Percentiles rank a stretch among this genome's conserved stretches.
phyloP scores from a whole-genome alignment of 2,113 vertebrate genomes.

The Romanogobio albipinnatus region DNA sequence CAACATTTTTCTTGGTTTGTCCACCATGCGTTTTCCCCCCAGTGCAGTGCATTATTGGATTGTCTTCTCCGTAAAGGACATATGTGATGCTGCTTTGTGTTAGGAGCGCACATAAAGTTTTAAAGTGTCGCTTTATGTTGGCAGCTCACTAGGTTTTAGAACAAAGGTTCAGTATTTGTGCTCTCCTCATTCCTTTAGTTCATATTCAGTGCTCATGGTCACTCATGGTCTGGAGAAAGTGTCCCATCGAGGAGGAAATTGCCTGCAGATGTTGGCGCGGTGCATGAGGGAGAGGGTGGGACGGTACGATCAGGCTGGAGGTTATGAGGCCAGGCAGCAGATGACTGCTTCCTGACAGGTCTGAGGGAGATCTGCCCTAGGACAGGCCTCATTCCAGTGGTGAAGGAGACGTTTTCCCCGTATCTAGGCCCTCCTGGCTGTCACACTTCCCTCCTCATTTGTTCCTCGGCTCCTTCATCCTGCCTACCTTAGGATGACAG shows the following conservation, averaged over 20 bases:
- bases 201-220: conserved; percentile 53
- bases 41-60: background rate
- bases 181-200: conserved; percentile 21
- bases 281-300: conserved; percentile 59
- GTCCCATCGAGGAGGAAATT: conserved; percentile 75
- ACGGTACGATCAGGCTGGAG: conserved; percentile 12
- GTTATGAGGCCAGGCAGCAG: conserved; percentile 69
- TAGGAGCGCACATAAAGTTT: background rate
- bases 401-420: conserved; percentile 59
- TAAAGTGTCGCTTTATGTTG: background rate
- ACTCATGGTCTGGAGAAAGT: conserved; percentile 67
- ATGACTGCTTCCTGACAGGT: conserved; percentile 62
- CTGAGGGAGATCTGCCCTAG: conserved; percentile 55
- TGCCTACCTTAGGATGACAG: conserved; percentile 47
- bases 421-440: conserved; percentile 56
- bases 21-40: background rate
- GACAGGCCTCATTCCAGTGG: conserved; percentile 62
- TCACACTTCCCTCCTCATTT: conserved; percentile 49
- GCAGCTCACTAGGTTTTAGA: background rate
- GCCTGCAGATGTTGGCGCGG: conserved; percentile 72
- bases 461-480: conserved; percentile 35
- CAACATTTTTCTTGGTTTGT: background rate
- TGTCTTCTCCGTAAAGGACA: background rate
- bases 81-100: background rate
- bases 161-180: background rate